Conservation (phyloP, 2,888 invertebrate genomes). For the Patella ulyssiponensis region DNA sequence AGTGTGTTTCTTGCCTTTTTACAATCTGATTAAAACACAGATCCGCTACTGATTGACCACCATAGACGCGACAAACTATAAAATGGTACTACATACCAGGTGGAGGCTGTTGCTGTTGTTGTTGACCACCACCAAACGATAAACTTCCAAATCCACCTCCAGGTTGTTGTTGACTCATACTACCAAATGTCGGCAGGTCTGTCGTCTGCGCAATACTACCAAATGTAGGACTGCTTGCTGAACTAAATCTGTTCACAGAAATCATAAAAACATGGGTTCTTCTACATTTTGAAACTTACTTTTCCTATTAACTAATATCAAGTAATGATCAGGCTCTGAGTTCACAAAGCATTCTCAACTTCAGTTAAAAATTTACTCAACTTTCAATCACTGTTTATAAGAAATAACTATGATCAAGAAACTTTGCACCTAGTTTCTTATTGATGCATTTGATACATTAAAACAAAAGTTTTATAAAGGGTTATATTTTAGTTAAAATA, state of each 20-base stretch:
- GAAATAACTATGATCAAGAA: too few species aligned
- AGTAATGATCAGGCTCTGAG: too few species aligned
- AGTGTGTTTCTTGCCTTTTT: slow-evolving; percentile 29
- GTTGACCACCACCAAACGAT: slow-evolving; percentile 16
- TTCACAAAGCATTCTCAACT: too few species aligned
- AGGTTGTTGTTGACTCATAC: slow-evolving; percentile 32
- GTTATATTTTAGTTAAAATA: too few species aligned
- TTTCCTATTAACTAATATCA: too few species aligned
- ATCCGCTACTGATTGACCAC: slow-evolving; percentile 26
- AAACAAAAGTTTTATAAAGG: too few species aligned
- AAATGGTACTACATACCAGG: not conserved
- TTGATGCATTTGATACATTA: too few species aligned
- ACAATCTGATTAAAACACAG: slow-evolving; percentile 17
- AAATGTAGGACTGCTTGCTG: slow-evolving; percentile 54
- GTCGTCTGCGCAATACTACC: slow-evolving; percentile 57
- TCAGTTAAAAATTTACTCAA: too few species aligned
- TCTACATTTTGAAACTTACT: too few species aligned
- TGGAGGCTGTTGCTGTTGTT: not conserved
- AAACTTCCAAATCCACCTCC: slow-evolving; percentile 32
- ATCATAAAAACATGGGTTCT: not conserved
- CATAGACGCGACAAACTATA: slow-evolving; percentile 30
- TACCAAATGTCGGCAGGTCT: slow-evolving; percentile 49
- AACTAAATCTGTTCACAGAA: slow-evolving; percentile 49
- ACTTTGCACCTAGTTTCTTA: too few species aligned
- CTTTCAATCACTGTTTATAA: too few species aligned